Base-by-base conservation (phyloP, 2,113 vertebrate genomes). In the Oceanodroma tethys region DNA sequence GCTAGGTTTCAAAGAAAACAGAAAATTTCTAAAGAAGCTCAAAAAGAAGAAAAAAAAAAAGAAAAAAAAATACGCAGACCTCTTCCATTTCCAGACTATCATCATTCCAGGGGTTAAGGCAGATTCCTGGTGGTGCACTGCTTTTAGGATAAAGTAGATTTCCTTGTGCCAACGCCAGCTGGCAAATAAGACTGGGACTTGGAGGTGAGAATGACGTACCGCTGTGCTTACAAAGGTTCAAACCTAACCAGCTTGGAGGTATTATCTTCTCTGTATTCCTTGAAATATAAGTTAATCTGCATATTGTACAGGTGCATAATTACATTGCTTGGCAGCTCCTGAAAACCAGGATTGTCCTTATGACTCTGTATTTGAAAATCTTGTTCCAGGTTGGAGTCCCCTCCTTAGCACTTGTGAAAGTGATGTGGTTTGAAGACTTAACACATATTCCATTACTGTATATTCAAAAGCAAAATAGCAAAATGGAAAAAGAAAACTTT, bases 111-210 rank as follows among this genome's bases (percentile, higher is more conserved):
- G 36, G 14, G 16, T 86, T 93, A 91, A 88, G 22, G 65, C 56
- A 79, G 43, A 67, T 62, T 92, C 36, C 55, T 53, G 40, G 30
- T 11, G 10, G 29, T 20, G 13, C 25, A 68, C 34, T 53, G 29
- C 26, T 75, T 93, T 93, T 40, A 91, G 84, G 65, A 88, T 75
- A 80, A 96, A 97, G 79, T 58, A 60, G 75, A 86, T 91, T 66
- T 91, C 73, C 60, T 62, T 87, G 55, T 86, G 75, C 47, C 50
- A 48, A 29, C 4, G 34, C 90, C 92, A 94, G 81, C 83, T 95
- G 83, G 73, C 81, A 96, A 63, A 19, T 21, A 60, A 82, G 34
- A 48, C 38, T 60, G 26, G 70, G 80, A 78, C 42, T 45, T 74
- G 63, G 50, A 95, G 25, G 30, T 84, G 34, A 82, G 53, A 84